phyloP scores from a whole-genome alignment of 2,888 invertebrate genomes.

The Spodoptera picta region DNA sequence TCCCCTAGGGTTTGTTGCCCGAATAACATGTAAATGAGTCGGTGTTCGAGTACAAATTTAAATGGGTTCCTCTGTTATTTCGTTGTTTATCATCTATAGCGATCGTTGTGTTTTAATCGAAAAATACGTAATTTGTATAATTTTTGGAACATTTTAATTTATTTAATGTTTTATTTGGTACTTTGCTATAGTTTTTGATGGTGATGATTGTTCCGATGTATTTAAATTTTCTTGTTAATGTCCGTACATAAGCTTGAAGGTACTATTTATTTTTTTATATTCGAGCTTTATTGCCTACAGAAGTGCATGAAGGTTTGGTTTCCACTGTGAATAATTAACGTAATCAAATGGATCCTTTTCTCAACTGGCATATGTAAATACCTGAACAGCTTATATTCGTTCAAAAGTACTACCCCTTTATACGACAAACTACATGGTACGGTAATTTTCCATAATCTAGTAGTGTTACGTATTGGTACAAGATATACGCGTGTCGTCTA shows the following conservation, averaged over 20 bases:
- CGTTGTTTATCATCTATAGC: constrained; percentile 63
- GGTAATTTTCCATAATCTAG: constrained; percentile 4
- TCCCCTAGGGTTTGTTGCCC: constrained; percentile 86
- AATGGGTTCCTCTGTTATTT: constrained; percentile 75
- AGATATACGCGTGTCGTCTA: constrained; percentile 26
- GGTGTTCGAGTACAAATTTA: constrained; percentile 78
- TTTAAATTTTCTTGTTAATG: constrained; percentile 50
- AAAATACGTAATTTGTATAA: constrained; percentile 58
- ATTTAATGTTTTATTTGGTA: constrained; percentile 52
- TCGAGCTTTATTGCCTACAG: constrained; percentile 13
- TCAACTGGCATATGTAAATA: too few relatives aligned
- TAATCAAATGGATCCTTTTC: too few relatives aligned
- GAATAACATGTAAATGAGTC: constrained; percentile 88
- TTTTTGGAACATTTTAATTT: constrained; percentile 56
- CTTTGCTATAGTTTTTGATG: constrained; percentile 44
- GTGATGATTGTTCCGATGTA: constrained; percentile 50
- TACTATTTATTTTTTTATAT: constrained; percentile 35
- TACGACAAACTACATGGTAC: neutral
- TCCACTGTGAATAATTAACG: neutral
- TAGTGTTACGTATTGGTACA: constrained; percentile 13
- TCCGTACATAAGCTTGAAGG: constrained; percentile 26
- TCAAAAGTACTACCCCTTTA: neutral
- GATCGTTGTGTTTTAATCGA: constrained; percentile 60
- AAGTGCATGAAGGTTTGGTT: constrained; percentile 7
- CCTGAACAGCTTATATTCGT: too few relatives aligned